Conservation (phyloP, 2,113 vertebrate genomes). For the Protobothrops mucrosquamatus region DNA sequence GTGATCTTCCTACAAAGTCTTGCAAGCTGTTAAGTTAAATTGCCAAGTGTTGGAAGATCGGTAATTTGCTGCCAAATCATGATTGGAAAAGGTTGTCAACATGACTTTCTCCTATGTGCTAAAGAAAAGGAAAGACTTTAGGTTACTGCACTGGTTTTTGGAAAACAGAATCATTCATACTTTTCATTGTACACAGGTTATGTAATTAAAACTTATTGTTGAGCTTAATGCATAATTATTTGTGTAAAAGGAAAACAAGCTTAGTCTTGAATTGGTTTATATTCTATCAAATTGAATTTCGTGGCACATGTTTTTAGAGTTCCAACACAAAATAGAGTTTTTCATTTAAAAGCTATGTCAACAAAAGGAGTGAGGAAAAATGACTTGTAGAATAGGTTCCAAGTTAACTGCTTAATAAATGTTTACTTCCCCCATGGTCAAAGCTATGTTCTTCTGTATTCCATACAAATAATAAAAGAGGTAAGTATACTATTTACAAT, state of each 20-base stretch:
- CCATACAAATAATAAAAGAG: neutral
- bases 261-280: neutral
- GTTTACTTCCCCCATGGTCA: neutral
- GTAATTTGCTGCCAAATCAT: neutral
- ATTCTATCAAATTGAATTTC: neutral
- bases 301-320: neutral
- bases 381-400: neutral
- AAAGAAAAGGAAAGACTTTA: neutral
- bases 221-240: neutral
- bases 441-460: neutral
- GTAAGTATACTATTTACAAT: neutral
- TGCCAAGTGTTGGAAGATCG: neutral
- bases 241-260: slow-evolving; percentile 11
- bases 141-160: neutral
- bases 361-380: neutral
- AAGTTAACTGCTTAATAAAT: neutral
- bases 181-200: neutral
- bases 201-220: slow-evolving; percentile 6
- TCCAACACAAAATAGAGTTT: neutral
- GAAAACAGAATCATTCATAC: neutral
- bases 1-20: neutral
- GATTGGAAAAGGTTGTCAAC: neutral
- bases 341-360: neutral
- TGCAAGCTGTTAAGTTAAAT: neutral
- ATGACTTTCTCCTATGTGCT: neutral